A percentile compares a stretch with the other conserved stretches of the same genome.
phyloP scores from a whole-genome alignment of 1,140 invertebrate species.

The Heliconius nattereri region DNA sequence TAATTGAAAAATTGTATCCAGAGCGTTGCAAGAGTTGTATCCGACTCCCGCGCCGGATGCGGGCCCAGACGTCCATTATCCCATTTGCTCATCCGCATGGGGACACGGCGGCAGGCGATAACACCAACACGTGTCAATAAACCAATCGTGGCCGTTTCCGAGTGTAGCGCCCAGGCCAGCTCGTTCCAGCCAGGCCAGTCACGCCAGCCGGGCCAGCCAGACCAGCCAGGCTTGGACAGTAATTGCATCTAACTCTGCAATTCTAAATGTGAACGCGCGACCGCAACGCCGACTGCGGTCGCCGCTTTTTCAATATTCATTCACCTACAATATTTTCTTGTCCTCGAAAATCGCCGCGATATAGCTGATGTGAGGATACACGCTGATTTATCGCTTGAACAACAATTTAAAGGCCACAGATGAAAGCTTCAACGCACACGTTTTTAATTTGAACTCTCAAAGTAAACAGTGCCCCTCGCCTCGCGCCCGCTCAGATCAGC shows the following conservation, averaged over 20 bases:
- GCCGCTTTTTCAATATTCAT: slow-evolving; percentile 55
- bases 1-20: slow-evolving; percentile 81
- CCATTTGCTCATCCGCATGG: slow-evolving; percentile 80
- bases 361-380: slow-evolving; percentile 61
- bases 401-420: slow-evolving; percentile 65
- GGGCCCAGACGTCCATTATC: slow-evolving; percentile 80
- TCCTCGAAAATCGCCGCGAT: slow-evolving; percentile 65
- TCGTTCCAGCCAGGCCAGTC: not conserved
- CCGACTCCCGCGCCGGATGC: slow-evolving; percentile 77
- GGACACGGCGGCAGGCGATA: slow-evolving; percentile 56
- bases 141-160: slow-evolving; percentile 61
- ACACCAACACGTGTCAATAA: slow-evolving; percentile 74
- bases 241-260: slow-evolving; percentile 58
- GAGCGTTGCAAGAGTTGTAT: slow-evolving; percentile 76
- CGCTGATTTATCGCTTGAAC: slow-evolving; percentile 66
- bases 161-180: slow-evolving; percentile 11
- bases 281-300: slow-evolving; percentile 40
- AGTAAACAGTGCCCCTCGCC: slow-evolving; percentile 40
- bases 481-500: slow-evolving; percentile 30
- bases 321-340: slow-evolving; percentile 61
- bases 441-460: slow-evolving; percentile 68
- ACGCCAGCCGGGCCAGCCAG: not conserved
- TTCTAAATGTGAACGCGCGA: slow-evolving; percentile 41
- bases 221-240: slow-evolving; percentile 38
- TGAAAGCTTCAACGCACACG: slow-evolving; percentile 72